Evolutionary conservation across 2,113 vertebrate species (phyloP).

Genomic region (Heloderma charlesbogerti): DNA sequence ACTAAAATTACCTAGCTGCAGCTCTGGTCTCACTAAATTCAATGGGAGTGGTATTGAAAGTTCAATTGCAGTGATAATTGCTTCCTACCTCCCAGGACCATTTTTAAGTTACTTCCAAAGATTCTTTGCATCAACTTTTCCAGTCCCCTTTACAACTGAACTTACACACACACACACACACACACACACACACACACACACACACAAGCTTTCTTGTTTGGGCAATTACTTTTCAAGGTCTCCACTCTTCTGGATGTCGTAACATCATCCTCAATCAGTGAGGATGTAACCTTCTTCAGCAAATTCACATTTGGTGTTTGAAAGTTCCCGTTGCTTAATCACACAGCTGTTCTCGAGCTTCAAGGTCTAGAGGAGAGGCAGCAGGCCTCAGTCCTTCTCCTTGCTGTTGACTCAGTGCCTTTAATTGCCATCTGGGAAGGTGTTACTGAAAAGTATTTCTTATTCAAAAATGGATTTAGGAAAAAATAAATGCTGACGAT

Average conservation of each 20-base stretch:
- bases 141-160: not conserved
- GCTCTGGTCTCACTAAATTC: not conserved
- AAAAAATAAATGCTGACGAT: not conserved
- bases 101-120: not conserved
- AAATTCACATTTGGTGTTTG: slow-evolving; percentile 32
- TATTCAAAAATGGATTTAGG: not conserved
- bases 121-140: not conserved
- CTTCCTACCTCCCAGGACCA: not conserved
- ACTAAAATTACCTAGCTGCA: not conserved
- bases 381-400: slow-evolving; percentile 4
- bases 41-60: not conserved
- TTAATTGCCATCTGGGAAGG: slow-evolving; percentile 6
- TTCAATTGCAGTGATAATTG: not conserved
- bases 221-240: slow-evolving; percentile 18
- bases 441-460: not conserved
- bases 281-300: slow-evolving; percentile 3
- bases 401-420: not conserved
- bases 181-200: not conserved
- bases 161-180: not conserved
- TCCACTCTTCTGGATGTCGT: not conserved
- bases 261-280: slow-evolving; percentile 18
- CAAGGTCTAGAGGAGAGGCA: slow-evolving; percentile 25
- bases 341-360: slow-evolving; percentile 17
- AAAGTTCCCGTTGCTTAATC: slow-evolving; percentile 25
- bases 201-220: not conserved